phyloP scores from a whole-genome alignment of 2,888 invertebrate species.

The Spicauda simplicius region DNA sequence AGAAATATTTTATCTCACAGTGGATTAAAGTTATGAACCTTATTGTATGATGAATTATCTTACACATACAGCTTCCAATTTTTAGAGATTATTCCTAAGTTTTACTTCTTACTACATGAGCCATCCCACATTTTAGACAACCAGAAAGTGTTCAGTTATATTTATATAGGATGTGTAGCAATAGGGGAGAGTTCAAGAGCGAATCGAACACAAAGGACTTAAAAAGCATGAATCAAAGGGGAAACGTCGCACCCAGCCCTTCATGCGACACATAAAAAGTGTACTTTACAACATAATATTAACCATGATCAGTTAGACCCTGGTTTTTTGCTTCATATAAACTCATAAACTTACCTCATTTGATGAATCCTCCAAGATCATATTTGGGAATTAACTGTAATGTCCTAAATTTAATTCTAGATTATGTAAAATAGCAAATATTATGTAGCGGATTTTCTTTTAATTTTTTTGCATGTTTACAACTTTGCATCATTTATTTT shows the following conservation, averaged over 20 bases:
- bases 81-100: too few species aligned
- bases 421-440: background rate
- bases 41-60: too few species aligned
- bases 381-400: background rate
- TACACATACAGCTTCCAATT: too few species aligned
- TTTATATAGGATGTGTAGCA: background rate
- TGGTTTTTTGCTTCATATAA: background rate
- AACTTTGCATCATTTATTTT: constrained; percentile 1
- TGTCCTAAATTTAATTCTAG: background rate
- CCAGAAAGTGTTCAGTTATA: background rate
- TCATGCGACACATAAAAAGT: background rate
- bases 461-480: background rate
- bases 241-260: constrained; percentile 1
- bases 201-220: constrained; percentile 16
- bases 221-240: constrained; percentile 16
- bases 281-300: background rate
- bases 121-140: background rate
- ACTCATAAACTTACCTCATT: background rate
- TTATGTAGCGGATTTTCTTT: background rate
- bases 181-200: constrained; percentile 17
- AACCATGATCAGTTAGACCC: background rate
- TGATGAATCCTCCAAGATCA: constrained; percentile 5
- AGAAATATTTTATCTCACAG: too few species aligned
- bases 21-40: too few species aligned
- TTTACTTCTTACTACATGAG: too few species aligned